Base-by-base conservation (phyloP, 2,113 vertebrate genomes). In the Nannobrachium achirus region DNA sequence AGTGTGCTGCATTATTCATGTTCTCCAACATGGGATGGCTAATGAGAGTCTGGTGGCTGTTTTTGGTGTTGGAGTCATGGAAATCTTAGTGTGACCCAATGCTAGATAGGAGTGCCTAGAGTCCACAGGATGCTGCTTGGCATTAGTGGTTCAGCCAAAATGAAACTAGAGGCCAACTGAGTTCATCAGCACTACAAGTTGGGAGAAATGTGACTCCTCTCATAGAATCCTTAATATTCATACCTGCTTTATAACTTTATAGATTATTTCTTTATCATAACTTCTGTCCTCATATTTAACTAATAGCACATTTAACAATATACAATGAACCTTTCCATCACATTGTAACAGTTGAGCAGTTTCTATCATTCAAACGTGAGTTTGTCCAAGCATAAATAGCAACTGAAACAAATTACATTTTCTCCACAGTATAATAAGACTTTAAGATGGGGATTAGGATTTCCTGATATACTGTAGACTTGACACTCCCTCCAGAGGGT, bases 1-100 rank as follows among this genome's bases (percentile, higher is more conserved):
- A 91, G 86, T 81, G 55, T 15, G 67, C 81, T 93, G 89, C 90
- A 93, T 93, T 91, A 93, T 93, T 94, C 89, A 93, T 94, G 88
- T 63, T 86, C 85, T 82, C 74, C 86, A 89, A 89, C 89, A 86
- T 78, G 76, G 84, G 84, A 72, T 83, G 84, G 76, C 86, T 93
- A 93, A 93, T 92, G 92, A 93, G 89, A 89, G 86, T 85, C 84
- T 89, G 83, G 83, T 90, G 88, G 87, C 88, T 90, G 79, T 86
- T 89, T 92, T 88, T 80, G 80, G 84, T 88, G 85, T 80, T 83
- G 49, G 73, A 74, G 76, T 80, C 73, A 75, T 76, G 76, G 79
- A 91, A 87, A 80, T 80, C 70, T 53, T 75, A 76, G 79, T 63
- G 73, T 89, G 90, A 92, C 89, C 91, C 76, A 44, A 33, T 63